Evolutionary conservation across 2,797 vertebrate genomes (phyloP), one percentile per base, ranked within the genome.

Genomic region (Chromobotia macracanthus): DNA sequence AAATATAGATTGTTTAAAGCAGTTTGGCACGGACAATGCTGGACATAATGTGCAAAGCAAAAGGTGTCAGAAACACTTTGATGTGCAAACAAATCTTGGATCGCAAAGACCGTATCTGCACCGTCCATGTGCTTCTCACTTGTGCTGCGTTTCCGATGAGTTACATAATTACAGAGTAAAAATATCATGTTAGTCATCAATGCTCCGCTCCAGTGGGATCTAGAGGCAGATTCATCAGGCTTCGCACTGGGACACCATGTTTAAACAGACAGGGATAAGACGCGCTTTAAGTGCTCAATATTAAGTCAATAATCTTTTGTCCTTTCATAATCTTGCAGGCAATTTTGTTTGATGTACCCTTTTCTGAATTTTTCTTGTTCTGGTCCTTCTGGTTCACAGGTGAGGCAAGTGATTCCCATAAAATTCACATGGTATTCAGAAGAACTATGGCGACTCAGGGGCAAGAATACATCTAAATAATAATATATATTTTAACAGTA

Each of bases 111-210:
- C 80, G 75, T 86, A 86, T 86, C 85, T 82, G 84, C 82, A 86
- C 78, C 81, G 84, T 86, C 87, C 84, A 81, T 87, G 84, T 86
- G 84, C 84, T 87, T 89, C 86, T 83, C 88, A 88, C 87, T 87
- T 86, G 83, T 86, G 83, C 79, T 82, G 82, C 81, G 67, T 89
- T 87, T 89, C 86, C 86, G 84, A 86, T 83, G 84, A 80, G 82
- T 88, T 88, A 85, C 86, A 87, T 88, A 88, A 88, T 88, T 85
- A 86, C 83, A 23, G 85, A 86, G 81, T 87, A 88, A 87, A 88
- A 88, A 88, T 88, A 88, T 86, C 87, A 84, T 78, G 77, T 88
- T 87, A 88, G 85, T 88, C 87, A 88, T 87, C 86, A 70, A 75
- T 64, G 56, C 76, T 63, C 65, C 25, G 31, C 77, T 83, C 75